Conservation (phyloP, 2,797 vertebrate genomes). For the Agapornis canus region DNA sequence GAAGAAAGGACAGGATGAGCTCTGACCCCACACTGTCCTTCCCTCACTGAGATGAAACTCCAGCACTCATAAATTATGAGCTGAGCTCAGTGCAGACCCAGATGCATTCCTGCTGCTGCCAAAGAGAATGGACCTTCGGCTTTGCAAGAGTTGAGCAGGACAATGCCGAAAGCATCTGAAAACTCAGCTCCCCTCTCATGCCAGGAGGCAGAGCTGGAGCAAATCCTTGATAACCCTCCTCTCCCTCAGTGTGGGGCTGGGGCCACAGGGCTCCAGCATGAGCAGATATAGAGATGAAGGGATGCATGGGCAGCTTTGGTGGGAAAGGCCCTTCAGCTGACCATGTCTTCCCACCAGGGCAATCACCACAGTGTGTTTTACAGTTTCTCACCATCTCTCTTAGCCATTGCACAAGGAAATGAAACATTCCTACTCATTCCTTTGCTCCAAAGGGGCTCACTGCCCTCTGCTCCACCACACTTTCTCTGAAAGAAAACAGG, state of each 20-base stretch:
- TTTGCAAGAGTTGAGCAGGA: not conserved
- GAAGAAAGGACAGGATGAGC: not conserved
- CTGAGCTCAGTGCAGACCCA: not conserved
- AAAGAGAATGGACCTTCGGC: not conserved
- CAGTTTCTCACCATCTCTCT: not conserved
- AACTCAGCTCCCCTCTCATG: not conserved
- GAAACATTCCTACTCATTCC: not conserved
- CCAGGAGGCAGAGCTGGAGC: not conserved
- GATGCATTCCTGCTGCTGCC: not conserved
- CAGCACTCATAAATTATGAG: not conserved
- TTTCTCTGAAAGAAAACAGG: not conserved
- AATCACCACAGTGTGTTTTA: not conserved
- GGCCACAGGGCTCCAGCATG: not conserved
- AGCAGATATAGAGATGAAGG: not conserved
- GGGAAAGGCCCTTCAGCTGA: not conserved
- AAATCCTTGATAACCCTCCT: not conserved
- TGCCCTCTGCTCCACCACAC: fast-evolving
- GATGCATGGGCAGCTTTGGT: not conserved
- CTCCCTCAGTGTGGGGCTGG: not conserved
- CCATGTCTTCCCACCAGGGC: not conserved
- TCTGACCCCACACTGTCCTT: fast-evolving
- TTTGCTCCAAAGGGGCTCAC: not conserved
- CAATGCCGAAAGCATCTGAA: not conserved
- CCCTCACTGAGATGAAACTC: not conserved
- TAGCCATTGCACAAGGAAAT: not conserved